These are phyloP conservation scores for Pseudobourletiella spinata DNA, from an alignment of 1,140 invertebrate genomes.

Conservation along the genomic window DNA sequence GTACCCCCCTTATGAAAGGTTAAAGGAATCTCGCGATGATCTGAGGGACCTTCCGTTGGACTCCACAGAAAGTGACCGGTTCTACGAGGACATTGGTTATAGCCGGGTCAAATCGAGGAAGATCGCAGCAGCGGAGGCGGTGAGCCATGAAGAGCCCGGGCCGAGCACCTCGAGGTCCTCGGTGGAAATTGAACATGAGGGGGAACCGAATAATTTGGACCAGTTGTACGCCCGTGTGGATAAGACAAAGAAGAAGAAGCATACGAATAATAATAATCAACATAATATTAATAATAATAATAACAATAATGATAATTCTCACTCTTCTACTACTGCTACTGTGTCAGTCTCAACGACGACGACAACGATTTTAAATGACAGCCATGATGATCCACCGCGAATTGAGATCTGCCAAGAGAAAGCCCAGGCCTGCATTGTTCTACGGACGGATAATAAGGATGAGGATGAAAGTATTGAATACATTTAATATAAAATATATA, in stretches of 20 bases:
- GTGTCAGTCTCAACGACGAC: not conserved
- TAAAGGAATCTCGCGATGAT: conserved; percentile 30
- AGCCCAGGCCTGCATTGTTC: not conserved
- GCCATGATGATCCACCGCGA: not conserved
- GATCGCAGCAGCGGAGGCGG: not conserved
- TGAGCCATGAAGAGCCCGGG: not conserved
- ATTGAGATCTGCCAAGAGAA: not conserved
- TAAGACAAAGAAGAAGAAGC: conserved; percentile 30
- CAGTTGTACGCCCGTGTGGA: conserved; percentile 34
- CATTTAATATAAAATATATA: conserved; percentile 27
- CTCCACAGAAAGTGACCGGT: conserved; percentile 4
- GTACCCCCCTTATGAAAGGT: conserved; percentile 34
- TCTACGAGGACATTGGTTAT: conserved; percentile 34
- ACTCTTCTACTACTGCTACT: not conserved
- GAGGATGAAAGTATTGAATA: conserved; percentile 32
- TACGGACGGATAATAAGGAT: not conserved
- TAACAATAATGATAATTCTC: no score
- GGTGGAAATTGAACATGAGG: no score
- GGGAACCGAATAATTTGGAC: conserved; percentile 12
- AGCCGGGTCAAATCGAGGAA: conserved; percentile 10
- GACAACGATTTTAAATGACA: not conserved
- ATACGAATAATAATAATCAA: not conserved
- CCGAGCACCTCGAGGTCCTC: not conserved
- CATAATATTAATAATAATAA: not conserved
- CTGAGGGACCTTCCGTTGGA: not conserved